Base-by-base conservation (phyloP, 2,113 vertebrate genomes). In the Leptobrachium leishanense region DNA sequence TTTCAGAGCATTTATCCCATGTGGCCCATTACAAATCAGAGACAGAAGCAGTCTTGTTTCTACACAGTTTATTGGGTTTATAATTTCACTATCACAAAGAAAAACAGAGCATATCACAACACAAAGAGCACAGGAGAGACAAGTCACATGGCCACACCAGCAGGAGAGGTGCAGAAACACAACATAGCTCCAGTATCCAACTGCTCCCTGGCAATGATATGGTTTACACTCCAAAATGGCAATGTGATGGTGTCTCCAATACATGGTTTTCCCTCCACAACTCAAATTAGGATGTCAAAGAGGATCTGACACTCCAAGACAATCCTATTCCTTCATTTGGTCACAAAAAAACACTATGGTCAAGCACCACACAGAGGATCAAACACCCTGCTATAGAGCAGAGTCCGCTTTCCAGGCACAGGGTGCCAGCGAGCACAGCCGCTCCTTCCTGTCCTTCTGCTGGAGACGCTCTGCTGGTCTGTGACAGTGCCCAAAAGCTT, bases 21-120 rank as follows among this genome's bases (percentile, higher is more conserved):
- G 20, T 31, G 20, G 20, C 20, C 20, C 20, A 31, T 31, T 31
- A 31, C 20, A 31, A 31, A 31, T 31, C 20, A 31, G 20, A 31
- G 20, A 31, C 20, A 31, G 20, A 31, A 31, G 20, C 20, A 31
- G 20, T 31, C 20, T 31, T 31, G 46, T 72, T 85, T 90, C 91
- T 90, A 92, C 85, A 86, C 83, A 88, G 85, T 94, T 94, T 94
- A 94, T 92, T 94, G 89, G 90, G 85, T 89, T 90, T 87, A 89
- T 90, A 93, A 93, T 91, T 94, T 91, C 90, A 96, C 92, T 77
- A 90, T 93, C 93, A 95, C 94, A 92, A 86, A 83, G 85, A 93
- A 87, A 79, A 93, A 95, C 91, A 93, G 94, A 95, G 93, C 90
- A 92, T 90, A 92, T 90, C 90, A 94, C 91, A 93, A 91, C 92